Conservation (phyloP, 2,797 vertebrate species). For the Lutjanus argentimaculatus region DNA sequence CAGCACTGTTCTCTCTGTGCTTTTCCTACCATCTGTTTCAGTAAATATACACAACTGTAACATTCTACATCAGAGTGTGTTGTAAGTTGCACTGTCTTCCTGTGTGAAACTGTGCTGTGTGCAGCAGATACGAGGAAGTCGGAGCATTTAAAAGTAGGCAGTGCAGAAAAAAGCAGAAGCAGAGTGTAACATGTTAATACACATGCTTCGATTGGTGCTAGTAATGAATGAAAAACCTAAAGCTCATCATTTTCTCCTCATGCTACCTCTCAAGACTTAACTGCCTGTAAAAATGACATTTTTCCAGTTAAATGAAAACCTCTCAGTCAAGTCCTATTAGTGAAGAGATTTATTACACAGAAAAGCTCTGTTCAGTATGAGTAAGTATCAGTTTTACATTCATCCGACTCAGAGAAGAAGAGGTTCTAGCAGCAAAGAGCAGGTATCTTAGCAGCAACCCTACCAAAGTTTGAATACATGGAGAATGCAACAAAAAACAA, state of each 20-base stretch:
- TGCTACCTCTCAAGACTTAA: background rate
- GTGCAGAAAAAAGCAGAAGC: constrained; percentile 66
- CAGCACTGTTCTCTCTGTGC: background rate
- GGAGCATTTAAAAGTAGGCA: constrained; percentile 24
- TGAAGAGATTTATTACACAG: background rate
- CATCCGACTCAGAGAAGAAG: background rate
- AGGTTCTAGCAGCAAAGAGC: background rate
- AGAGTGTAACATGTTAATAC: constrained; percentile 42
- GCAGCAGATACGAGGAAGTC: constrained; percentile 37
- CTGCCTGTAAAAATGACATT: background rate
- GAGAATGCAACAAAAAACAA: too few species aligned
- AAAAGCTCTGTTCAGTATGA: background rate
- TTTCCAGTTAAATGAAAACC: background rate
- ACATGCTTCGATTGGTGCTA: constrained; percentile 46
- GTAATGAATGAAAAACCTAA: background rate
- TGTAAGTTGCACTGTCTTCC: constrained; percentile 40
- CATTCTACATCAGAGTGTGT: background rate
- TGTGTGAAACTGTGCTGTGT: constrained; percentile 56
- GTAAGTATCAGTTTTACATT: background rate
- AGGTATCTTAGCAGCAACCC: background rate
- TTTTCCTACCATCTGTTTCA: background rate
- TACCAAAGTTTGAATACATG: too few species aligned
- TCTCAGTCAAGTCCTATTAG: background rate
- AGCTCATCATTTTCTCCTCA: background rate
- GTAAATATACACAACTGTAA: background rate